phyloP scores from a whole-genome alignment of 2,113 vertebrate species.

The Callipepla squamata region DNA sequence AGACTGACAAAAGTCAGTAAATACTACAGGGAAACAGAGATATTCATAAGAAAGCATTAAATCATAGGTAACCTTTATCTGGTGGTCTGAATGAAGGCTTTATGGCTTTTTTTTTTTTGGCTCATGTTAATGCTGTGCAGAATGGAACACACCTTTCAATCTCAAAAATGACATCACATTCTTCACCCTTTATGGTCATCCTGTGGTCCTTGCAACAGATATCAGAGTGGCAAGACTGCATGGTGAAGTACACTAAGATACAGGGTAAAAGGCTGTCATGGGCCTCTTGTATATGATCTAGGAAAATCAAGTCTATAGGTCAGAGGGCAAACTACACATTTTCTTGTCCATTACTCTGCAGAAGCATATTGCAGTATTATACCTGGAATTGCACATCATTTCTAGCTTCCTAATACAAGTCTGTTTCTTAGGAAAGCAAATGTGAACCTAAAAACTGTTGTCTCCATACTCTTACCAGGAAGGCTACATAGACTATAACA shows the following conservation, averaged over 20 bases:
- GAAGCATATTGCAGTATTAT: accelerated
- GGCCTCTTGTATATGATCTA: neutral
- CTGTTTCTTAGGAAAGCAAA: neutral
- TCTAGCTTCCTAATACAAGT: neutral
- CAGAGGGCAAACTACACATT: accelerated
- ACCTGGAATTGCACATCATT: neutral
- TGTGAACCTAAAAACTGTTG: neutral
- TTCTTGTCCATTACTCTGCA: neutral
- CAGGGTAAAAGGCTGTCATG: neutral
- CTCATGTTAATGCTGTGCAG: neutral
- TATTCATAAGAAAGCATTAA: neutral
- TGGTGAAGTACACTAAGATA: neutral
- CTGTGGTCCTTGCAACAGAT: neutral
- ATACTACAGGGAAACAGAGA: neutral
- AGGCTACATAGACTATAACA: neutral
- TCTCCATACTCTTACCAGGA: neutral
- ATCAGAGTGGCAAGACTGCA: neutral
- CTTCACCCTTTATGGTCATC: neutral
- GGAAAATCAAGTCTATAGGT: neutral
- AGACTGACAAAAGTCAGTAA: neutral
- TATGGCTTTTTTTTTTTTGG: neutral
- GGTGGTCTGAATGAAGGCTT: neutral
- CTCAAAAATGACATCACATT: neutral
- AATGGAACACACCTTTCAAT: neutral
- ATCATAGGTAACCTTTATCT: neutral